Conservation (phyloP, 2,113 vertebrate species). For the Mus musculus region GRCm39 chrX:40759501-40760000, state of each 20-base stretch:
- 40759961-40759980: slow-evolving; percentile 79
- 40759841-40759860: slow-evolving; percentile 61
- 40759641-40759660: slow-evolving; percentile 46
- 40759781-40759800: slow-evolving; percentile 35
- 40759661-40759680: slow-evolving; percentile 10
- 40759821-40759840: slow-evolving; percentile 3
- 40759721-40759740: slow-evolving; percentile 42
- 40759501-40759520: slow-evolving; percentile 23
- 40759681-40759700: background rate
- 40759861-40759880: slow-evolving; percentile 50
- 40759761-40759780: slow-evolving; percentile 38
- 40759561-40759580: slow-evolving; percentile 4
- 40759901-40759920: slow-evolving; percentile 81
- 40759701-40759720: slow-evolving; percentile 32
- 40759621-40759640: slow-evolving; percentile 23
- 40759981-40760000: slow-evolving; percentile 84
- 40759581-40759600: slow-evolving; percentile 19
- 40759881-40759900: slow-evolving; percentile 25
- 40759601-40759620: slow-evolving; percentile 20
- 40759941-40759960: slow-evolving; percentile 78
- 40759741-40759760: slow-evolving; percentile 30
- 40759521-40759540: slow-evolving; percentile 52
- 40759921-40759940: slow-evolving; percentile 95
- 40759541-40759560: slow-evolving; percentile 36
- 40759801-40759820: background rate